These are phyloP conservation scores for Drosophila sucinea DNA, from an alignment of 1,140 invertebrate genomes.

Conservation along the genomic window DNA sequence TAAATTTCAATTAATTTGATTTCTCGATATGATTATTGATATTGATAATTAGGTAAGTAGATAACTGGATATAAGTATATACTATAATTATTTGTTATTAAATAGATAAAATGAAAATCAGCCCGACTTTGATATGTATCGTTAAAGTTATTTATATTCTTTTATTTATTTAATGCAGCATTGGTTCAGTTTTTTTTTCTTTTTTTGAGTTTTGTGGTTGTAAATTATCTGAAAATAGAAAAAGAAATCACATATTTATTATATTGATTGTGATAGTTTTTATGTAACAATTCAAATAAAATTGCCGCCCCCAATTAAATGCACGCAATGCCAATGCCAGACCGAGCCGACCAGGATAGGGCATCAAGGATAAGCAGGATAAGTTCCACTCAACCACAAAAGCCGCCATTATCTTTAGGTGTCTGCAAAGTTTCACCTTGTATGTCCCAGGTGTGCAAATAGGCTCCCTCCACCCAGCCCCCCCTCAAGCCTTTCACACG, in stretches of 20 bases:
- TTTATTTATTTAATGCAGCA: constrained; percentile 34
- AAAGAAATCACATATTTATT: constrained; percentile 32
- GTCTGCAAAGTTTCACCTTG: constrained; percentile 45
- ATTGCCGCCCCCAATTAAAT: constrained; percentile 46
- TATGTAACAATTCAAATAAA: constrained; percentile 36
- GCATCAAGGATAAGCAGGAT: neutral
- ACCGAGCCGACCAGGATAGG: neutral
- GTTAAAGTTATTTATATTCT: constrained; percentile 47
- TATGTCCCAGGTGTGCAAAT: constrained; percentile 35
- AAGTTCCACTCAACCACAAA: constrained; percentile 25
- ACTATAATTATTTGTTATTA: constrained; percentile 21
- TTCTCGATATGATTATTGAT: constrained; percentile 30
- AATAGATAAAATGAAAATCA: constrained; percentile 52
- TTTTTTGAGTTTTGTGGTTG: neutral
- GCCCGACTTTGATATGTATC: constrained; percentile 76
- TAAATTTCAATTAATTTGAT: neutral
- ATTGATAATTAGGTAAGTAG: constrained; percentile 7
- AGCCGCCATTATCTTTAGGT: constrained; percentile 46
- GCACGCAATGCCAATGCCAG: constrained; percentile 39
- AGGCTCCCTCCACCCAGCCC: neutral
- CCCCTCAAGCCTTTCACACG: constrained; percentile 46
- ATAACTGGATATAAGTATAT: neutral
- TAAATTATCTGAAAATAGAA: constrained; percentile 37
- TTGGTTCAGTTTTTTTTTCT: neutral
- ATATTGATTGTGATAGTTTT: constrained; percentile 4